Evolutionary conservation across 92 coral and sea anemone species (phyloP).

Genomic region (Diadumene lineata): DNA sequence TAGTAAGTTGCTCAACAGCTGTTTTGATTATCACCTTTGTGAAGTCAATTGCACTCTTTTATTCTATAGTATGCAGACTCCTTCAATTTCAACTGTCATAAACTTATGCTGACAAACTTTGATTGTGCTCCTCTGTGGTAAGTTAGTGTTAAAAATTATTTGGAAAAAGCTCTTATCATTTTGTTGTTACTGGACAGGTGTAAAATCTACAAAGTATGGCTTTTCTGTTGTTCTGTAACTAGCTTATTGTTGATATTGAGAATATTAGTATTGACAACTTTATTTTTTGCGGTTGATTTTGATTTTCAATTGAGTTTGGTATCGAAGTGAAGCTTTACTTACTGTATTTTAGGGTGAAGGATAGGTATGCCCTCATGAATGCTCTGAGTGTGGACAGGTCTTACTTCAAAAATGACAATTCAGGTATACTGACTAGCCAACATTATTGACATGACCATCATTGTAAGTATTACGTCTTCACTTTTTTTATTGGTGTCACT

Average conservation of each 20-base stretch:
- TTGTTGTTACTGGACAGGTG: no score
- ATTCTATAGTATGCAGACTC: slow-evolving; percentile 32
- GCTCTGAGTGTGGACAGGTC: slow-evolving; percentile 38
- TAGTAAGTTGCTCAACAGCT: no score
- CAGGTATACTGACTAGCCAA: slow-evolving; percentile 11
- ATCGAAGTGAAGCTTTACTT: no score
- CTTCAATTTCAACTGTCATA: slow-evolving; percentile 23
- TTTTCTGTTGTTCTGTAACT: no score
- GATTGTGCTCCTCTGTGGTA: slow-evolving; percentile 32
- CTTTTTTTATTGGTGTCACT: not conserved
- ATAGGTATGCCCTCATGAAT: slow-evolving; percentile 44
- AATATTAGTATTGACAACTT: no score
- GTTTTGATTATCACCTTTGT: no score
- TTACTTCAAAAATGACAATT: slow-evolving; percentile 25
- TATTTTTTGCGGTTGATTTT: no score
- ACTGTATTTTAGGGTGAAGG: slow-evolving; percentile 36
- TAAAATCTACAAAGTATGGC: no score
- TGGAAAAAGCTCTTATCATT: no score
- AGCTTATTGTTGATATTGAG: no score
- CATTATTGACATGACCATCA: not conserved
- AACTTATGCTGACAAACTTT: slow-evolving; percentile 36
- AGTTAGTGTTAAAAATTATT: not conserved
- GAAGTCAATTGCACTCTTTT: not conserved
- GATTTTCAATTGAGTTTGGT: not conserved
- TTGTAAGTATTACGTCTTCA: not conserved